These are phyloP conservation scores for Sesamia nonagrioides DNA, from an alignment of 1,140 invertebrate genomes.

Conservation along the genomic window DNA sequence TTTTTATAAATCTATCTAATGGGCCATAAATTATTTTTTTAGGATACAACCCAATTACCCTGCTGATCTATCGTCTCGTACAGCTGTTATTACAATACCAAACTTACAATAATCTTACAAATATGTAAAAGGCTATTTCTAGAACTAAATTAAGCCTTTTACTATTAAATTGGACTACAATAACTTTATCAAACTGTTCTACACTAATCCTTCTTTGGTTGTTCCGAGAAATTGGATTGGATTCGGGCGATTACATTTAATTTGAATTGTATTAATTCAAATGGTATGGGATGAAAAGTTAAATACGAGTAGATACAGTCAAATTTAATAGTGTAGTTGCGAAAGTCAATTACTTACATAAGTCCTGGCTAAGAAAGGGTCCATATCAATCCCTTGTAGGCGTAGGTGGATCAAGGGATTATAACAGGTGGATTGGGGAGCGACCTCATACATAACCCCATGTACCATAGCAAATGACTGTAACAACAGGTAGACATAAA, in stretches of 20 bases:
- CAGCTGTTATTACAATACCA: no score
- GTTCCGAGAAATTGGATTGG: constrained; percentile 20
- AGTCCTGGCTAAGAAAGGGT: constrained; percentile 16
- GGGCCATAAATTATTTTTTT: no score
- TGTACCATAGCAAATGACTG: neutral
- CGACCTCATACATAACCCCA: neutral
- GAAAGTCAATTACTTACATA: constrained; percentile 17
- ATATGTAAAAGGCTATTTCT: constrained; percentile 7
- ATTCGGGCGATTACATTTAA: constrained; percentile 18
- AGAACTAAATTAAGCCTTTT: neutral
- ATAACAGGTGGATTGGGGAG: constrained; percentile 18
- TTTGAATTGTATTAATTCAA: constrained; percentile 36
- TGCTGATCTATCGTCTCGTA: no score
- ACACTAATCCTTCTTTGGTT: constrained; percentile 2
- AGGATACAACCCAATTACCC: no score
- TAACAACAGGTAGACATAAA: neutral
- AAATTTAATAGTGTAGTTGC: constrained; percentile 15
- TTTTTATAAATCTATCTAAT: no score
- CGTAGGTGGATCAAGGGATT: constrained; percentile 18
- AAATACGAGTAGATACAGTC: constrained; percentile 14
- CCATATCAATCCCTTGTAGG: neutral
- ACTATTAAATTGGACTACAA: constrained; percentile 12
- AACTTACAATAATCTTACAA: neutral
- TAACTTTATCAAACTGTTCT: neutral
- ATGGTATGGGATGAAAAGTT: constrained; percentile 15